Conservation (phyloP, 2,113 vertebrate species). For the Salminus brasiliensis region DNA sequence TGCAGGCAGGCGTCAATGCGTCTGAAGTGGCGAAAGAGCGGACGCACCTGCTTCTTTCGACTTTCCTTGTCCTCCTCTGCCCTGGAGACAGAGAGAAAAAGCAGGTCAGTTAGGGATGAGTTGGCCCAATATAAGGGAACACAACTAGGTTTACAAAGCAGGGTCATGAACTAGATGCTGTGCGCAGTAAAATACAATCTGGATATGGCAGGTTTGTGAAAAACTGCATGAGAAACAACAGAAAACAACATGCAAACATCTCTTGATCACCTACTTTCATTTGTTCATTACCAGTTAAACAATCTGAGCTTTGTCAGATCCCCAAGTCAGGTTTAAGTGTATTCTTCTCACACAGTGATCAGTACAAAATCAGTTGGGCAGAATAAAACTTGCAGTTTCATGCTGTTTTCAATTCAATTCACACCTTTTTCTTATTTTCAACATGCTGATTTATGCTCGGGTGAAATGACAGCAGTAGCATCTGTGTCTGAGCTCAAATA, state of each 20-base stretch:
- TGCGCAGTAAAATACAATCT: not conserved
- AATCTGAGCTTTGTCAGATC: too few species aligned
- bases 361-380: too few species aligned
- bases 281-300: too few species aligned
- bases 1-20: conserved; percentile 95
- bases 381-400: not conserved
- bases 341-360: too few species aligned
- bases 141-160: not conserved
- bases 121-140: not conserved
- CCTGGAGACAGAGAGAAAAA: conserved; percentile 62
- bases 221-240: not conserved
- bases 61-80: conserved; percentile 87
- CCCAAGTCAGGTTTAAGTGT: too few species aligned
- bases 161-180: not conserved
- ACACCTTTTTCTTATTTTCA: not conserved
- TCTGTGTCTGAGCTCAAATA: not conserved
- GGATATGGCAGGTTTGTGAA: not conserved
- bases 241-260: not conserved
- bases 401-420: not conserved
- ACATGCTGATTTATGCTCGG: too few species aligned
- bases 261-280: not conserved
- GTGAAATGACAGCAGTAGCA: too few species aligned
- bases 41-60: conserved; percentile 91
- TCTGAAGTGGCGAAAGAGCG: conserved; percentile 93
- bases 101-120: not conserved